phyloP scores from a whole-genome alignment of 1,140 invertebrate species.

The Hetaerina americana region DNA sequence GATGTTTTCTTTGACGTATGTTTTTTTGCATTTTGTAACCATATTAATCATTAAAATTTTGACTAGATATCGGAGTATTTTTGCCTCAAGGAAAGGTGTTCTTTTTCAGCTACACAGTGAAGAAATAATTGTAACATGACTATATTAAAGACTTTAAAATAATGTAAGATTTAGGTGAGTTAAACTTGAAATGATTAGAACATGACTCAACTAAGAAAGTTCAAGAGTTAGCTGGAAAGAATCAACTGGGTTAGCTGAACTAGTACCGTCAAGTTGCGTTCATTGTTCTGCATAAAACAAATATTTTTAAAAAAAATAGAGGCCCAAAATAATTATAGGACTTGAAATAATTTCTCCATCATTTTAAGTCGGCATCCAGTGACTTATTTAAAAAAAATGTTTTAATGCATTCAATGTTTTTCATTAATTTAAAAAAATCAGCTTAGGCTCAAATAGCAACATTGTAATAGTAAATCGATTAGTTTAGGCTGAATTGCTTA shows the following conservation, averaged over 20 bases:
- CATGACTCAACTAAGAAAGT: neutral
- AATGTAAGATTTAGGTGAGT: neutral
- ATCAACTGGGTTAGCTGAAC: neutral
- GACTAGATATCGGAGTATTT: neutral
- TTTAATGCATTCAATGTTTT: too few relatives aligned
- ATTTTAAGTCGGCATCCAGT: too few relatives aligned
- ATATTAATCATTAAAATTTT: conserved; percentile 2
- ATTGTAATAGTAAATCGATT: too few relatives aligned
- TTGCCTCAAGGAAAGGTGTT: neutral
- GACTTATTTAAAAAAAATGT: too few relatives aligned
- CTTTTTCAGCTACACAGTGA: neutral
- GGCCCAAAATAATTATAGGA: neutral
- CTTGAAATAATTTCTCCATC: too few relatives aligned
- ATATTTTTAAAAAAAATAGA: neutral
- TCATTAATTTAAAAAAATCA: too few relatives aligned
- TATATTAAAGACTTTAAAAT: neutral
- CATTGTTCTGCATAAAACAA: too few relatives aligned
- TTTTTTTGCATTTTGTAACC: conserved; percentile 4
- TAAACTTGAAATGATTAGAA: neutral
- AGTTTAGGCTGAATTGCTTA: too few relatives aligned
- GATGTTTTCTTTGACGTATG: neutral
- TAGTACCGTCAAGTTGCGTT: too few relatives aligned
- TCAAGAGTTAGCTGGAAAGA: neutral
- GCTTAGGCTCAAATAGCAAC: too few relatives aligned
- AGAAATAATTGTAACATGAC: neutral